These are phyloP conservation scores for Schizopygopsis pylzovi DNA, from an alignment of 2,797 vertebrate species.

Conservation along the genomic window DNA sequence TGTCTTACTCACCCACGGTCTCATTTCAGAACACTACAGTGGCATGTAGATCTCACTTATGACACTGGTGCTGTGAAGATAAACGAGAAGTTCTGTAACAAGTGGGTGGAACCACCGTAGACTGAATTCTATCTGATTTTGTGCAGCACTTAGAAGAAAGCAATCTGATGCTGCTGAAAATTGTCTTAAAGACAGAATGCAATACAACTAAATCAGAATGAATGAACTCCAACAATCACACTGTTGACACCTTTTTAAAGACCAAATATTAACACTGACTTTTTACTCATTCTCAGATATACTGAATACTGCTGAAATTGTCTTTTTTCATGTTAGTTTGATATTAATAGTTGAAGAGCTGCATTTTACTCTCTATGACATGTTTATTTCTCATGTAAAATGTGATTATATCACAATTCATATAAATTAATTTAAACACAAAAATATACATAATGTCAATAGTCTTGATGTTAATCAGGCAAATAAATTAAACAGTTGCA, in stretches of 20 bases:
- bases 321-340: neutral
- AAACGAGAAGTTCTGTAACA: constrained; percentile 24
- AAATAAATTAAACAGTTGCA: neutral
- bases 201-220: neutral
- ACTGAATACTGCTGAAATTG: neutral
- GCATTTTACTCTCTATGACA: neutral
- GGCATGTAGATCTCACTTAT: constrained; percentile 8
- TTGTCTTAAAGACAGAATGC: neutral
- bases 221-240: neutral
- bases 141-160: constrained; percentile 33
- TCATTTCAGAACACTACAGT: constrained; percentile 22
- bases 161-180: constrained; percentile 27
- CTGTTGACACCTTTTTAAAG: neutral
- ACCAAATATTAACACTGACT: neutral
- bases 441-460: neutral
- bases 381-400: neutral
- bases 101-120: constrained; percentile 5
- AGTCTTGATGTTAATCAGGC: neutral
- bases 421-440: neutral
- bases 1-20: constrained; percentile 6
- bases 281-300: neutral
- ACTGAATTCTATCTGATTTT: constrained; percentile 1
- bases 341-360: neutral
- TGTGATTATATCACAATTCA: neutral
- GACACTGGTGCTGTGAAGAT: constrained; percentile 6